A percentile compares a stretch with the other conserved stretches of the same genome.
phyloP scores from a whole-genome alignment of 2,797 vertebrate species.

The Micrastur ruficollis region DNA sequence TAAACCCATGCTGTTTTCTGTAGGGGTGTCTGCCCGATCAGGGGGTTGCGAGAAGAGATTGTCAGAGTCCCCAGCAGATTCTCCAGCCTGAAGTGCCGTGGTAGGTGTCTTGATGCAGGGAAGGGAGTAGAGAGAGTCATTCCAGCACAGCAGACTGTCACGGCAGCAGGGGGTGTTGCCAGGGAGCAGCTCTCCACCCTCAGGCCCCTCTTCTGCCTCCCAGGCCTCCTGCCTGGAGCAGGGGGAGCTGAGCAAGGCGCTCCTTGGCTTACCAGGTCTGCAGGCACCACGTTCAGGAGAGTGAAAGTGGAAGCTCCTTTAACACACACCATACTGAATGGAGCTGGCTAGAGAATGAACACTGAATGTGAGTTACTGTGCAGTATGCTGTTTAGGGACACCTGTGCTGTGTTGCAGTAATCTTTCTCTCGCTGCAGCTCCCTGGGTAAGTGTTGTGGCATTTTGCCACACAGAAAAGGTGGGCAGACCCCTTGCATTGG shows the following conservation, averaged over 20 bases:
- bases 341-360: not conserved
- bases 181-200: not conserved
- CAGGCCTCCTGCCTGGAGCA: not conserved
- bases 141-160: rapidly evolving
- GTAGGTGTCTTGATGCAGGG: not conserved
- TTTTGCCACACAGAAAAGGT: not conserved
- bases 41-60: not conserved
- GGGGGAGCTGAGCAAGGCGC: not conserved
- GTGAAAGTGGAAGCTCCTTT: not conserved
- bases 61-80: not conserved
- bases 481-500: not conserved
- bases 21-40: not conserved
- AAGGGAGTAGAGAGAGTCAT: not conserved
- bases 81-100: not conserved
- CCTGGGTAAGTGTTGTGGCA: not conserved
- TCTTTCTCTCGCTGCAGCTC: not conserved
- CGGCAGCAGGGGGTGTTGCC: not conserved
- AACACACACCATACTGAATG: not conserved
- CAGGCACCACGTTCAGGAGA: not conserved
- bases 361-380: not conserved
- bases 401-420: not conserved
- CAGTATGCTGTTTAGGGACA: not conserved
- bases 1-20: not conserved
- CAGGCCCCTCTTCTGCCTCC: not conserved
- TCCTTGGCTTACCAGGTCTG: not conserved